A percentile compares a stretch with the other conserved stretches of the same genome.
phyloP scores from a whole-genome alignment of 2,888 invertebrate genomes.

The Cataglyphis altisquamis region DNA sequence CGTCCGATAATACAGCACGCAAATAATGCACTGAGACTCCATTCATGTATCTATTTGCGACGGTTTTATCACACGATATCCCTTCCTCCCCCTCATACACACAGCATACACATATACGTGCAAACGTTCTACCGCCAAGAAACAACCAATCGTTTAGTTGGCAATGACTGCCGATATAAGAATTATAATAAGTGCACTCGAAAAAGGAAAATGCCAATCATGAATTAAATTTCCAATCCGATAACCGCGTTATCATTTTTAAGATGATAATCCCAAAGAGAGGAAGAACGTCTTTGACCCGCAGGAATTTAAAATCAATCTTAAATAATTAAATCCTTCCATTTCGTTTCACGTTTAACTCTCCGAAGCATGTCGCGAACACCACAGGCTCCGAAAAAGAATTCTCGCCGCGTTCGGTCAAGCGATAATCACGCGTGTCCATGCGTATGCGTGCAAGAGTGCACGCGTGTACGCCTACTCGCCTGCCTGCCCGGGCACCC shows the following conservation, averaged over 20 bases:
- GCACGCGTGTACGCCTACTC: constrained; percentile 39
- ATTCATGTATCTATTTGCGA: not conserved
- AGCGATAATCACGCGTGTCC: not conserved
- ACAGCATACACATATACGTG: not conserved
- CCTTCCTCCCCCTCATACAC: not conserved
- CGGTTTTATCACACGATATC: constrained; percentile 36
- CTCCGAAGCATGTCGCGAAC: not conserved
- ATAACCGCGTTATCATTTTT: not conserved
- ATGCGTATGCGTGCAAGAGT: constrained; percentile 26
- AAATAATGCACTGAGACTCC: constrained; percentile 74
- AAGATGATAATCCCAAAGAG: not conserved
- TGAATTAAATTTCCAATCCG: not conserved
- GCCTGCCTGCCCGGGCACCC: constrained; percentile 47
- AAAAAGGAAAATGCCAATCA: not conserved
- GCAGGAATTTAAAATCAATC: not conserved
- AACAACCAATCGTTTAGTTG: not conserved
- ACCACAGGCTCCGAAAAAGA: not conserved
- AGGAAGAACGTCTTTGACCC: not conserved
- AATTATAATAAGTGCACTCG: not conserved
- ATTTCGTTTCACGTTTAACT: not conserved
- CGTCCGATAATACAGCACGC: constrained; percentile 79
- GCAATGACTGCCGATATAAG: not conserved
- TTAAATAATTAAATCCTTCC: not conserved
- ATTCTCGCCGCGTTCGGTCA: not conserved
- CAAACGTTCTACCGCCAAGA: not conserved